Percentiles rank a stretch among this genome's conserved stretches.
These are phyloP conservation scores for Gadus chalcogrammus DNA, from an alignment of 2,113 vertebrate genomes.

Conservation along the genomic window DNA sequence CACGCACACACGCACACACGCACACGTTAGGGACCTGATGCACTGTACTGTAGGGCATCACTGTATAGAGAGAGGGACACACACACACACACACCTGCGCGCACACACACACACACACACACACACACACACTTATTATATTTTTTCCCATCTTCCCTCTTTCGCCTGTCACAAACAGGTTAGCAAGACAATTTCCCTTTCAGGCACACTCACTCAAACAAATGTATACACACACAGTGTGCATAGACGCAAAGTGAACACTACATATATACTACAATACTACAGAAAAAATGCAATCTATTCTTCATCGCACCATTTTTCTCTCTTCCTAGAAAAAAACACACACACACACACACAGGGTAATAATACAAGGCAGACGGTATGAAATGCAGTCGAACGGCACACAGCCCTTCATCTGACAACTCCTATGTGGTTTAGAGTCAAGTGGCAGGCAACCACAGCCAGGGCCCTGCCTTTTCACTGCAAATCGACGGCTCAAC, in stretches of 20 bases:
- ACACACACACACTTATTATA: neutral
- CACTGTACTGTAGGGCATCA: neutral
- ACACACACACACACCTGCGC: neutral
- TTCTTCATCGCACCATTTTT: neutral
- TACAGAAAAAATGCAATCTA: neutral
- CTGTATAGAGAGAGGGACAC: neutral
- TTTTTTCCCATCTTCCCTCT: too few species aligned
- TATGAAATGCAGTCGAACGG: neutral
- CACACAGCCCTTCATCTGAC: constrained; percentile 30
- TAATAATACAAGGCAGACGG: neutral
- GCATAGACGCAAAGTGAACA: constrained; percentile 1
- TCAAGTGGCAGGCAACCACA: constrained; percentile 12
- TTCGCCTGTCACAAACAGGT: too few species aligned
- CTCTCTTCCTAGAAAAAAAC: neutral
- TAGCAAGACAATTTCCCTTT: too few species aligned
- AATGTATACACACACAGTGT: neutral
- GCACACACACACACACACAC: neutral
- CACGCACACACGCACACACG: neutral
- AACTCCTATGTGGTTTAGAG: constrained; percentile 15
- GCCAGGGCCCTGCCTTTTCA: constrained; percentile 25
- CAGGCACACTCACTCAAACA: neutral
- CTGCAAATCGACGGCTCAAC: constrained; percentile 38
- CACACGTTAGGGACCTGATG: neutral
- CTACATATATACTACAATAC: neutral
- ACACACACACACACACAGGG: neutral